phyloP scores from a whole-genome alignment of 1,140 invertebrate species.

The Lordiphosa stackelbergi region DNA sequence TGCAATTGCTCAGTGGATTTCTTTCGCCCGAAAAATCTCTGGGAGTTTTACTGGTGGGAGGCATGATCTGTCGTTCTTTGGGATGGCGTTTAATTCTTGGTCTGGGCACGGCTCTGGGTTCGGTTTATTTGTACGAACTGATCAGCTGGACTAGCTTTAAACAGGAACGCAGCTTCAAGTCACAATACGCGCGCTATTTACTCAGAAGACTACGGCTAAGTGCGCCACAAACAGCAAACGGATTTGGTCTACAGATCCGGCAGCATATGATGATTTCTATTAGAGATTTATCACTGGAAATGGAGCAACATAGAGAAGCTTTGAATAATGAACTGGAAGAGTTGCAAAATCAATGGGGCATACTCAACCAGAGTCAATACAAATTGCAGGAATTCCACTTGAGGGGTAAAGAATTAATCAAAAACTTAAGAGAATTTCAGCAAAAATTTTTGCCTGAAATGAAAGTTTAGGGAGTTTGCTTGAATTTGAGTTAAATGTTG shows the following conservation, averaged over 20 bases:
- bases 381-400: too few species aligned
- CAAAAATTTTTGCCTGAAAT: too few species aligned
- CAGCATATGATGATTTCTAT: conserved; percentile 30
- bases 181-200: conserved; percentile 96
- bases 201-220: conserved; percentile 92
- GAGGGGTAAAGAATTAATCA: too few species aligned
- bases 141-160: conserved; percentile 98
- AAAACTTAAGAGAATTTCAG: too few species aligned
- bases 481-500: too few species aligned
- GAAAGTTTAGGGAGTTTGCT: too few species aligned
- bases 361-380: too few species aligned
- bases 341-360: not conserved
- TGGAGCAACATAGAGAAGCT: conserved; percentile 4
- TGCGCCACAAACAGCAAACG: conserved; percentile 96
- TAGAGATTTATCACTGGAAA: not conserved
- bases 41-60: conserved; percentile 87
- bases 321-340: conserved; percentile 2
- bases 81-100: conserved; percentile 94
- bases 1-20: conserved; percentile 80
- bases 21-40: conserved; percentile 88
- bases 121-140: conserved; percentile 95
- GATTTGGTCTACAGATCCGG: conserved; percentile 95
- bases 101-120: conserved; percentile 89
- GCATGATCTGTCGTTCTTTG: conserved; percentile 94
- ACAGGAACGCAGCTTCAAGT: conserved; percentile 95